Base-by-base conservation (phyloP, 2,888 invertebrate genomes). In the Antheraea yamamai region DNA sequence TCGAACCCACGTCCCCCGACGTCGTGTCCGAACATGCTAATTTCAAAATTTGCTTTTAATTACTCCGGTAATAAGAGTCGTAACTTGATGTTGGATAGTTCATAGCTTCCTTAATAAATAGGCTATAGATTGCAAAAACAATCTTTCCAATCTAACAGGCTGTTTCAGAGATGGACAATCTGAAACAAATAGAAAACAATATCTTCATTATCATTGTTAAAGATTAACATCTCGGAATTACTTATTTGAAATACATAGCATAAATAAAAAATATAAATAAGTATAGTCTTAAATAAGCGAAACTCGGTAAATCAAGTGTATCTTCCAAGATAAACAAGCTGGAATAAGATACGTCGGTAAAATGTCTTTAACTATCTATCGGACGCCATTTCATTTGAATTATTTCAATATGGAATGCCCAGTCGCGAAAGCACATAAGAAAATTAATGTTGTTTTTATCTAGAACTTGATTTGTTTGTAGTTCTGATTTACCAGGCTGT, bases 241-340 rank as follows among this genome's bases (percentile, higher is more conserved):
- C 2, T 39, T 70, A 39, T 73, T 66, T 14, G 0, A 30, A 66
- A 61, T 64, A 30, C 39, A n/a, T 39, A 39, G n/a, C 20, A 61
- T n/a, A 70, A 39, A 35, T n/a, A 39, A 12, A 39, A 70, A 70
- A 39, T 12, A 20, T 2, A 39, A 70, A 26, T 70, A 70, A 20
- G 39, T 70, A 12, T 39, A 7, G 18, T n/a, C 39, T 66, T 39
- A 70, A 39, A 70, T 12, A 70, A 70, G 61, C 39, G 14, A 10
- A 14, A 58, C 12, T 58, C n/a, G 18, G 52, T 61, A 73, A 58
- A 61, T 61, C 73, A 73, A 73, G 73, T 16, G 18, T 73, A 73
- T 73, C 73, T 73, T 73, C n/a, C 23, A n/a, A 73, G 73, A 73
- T 61, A 73, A 73, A 35, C 26, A 16, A 35, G 26, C 12, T 52